These are phyloP conservation scores for Probaryconus sp. DNA, from an alignment of 1,140 invertebrate genomes.

Conservation along the genomic window DNA sequence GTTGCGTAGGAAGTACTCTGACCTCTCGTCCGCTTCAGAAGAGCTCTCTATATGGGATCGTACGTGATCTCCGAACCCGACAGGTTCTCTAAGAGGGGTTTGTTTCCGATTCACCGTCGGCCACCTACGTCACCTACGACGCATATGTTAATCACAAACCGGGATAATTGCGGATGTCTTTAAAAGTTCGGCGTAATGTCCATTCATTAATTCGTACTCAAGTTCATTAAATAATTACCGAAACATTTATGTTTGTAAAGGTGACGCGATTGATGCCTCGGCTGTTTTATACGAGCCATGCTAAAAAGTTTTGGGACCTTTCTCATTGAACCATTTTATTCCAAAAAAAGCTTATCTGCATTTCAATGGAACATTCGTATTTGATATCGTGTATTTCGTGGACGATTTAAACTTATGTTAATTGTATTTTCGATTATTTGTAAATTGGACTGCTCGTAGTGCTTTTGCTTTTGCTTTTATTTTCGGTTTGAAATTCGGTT, in stretches of 20 bases:
- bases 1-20: conserved; percentile 66
- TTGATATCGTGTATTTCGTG: conserved; percentile 20
- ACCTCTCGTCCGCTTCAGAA: conserved; percentile 64
- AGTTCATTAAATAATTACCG: conserved; percentile 36
- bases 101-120: conserved; percentile 54
- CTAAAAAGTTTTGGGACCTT: background rate
- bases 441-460: no score
- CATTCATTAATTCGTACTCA: conserved; percentile 38
- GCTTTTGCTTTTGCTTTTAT: no score
- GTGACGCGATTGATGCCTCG: background rate
- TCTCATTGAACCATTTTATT: conserved; percentile 39
- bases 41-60: conserved; percentile 61
- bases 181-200: conserved; percentile 49
- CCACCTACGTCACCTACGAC: conserved; percentile 52
- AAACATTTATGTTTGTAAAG: conserved; percentile 24
- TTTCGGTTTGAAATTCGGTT: no score
- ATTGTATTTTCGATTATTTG: conserved; percentile 41
- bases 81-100: conserved; percentile 53
- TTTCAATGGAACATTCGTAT: conserved; percentile 38
- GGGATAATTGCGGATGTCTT: conserved; percentile 45
- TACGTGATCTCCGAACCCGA: conserved; percentile 59
- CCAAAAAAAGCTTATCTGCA: conserved; percentile 39
- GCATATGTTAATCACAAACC: conserved; percentile 51
- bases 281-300: background rate
- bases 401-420: conserved; percentile 36